phyloP scores from a whole-genome alignment of 2,888 invertebrate species.

The Luperina nickerlii region DNA sequence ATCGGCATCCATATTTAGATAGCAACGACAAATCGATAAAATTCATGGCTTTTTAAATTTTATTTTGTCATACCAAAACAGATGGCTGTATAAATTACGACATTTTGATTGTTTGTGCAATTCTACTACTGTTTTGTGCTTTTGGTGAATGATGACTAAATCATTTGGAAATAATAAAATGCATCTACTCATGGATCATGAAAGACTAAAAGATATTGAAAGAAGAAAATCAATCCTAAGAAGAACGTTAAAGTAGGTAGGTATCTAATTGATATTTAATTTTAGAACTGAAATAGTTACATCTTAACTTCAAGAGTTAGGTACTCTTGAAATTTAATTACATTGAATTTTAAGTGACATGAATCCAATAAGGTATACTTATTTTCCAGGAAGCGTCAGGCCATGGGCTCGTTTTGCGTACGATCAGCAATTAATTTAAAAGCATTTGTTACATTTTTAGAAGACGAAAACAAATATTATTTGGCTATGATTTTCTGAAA shows the following conservation, averaged over 20 bases:
- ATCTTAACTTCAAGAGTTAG: neutral
- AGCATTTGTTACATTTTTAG: neutral
- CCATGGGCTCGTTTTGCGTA: neutral
- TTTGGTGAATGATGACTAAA: conserved; percentile 36
- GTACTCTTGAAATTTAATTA: conserved; percentile 2
- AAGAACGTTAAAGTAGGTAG: conserved; percentile 1
- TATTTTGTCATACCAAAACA: conserved; percentile 25
- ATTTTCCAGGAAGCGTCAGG: neutral
- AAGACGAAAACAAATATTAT: neutral
- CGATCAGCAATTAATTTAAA: neutral
- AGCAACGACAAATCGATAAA: conserved; percentile 25
- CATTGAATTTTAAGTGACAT: conserved; percentile 1
- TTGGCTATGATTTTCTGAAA: neutral
- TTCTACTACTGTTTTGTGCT: conserved; percentile 37
- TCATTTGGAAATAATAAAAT: conserved; percentile 49
- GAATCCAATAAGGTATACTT: neutral
- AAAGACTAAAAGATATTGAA: conserved; percentile 41
- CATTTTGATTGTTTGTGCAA: conserved; percentile 32
- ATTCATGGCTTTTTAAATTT: conserved; percentile 24
- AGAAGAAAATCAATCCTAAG: conserved; percentile 35
- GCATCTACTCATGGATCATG: conserved; percentile 55
- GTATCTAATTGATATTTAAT: neutral
- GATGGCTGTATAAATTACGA: conserved; percentile 5
- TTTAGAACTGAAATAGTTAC: neutral
- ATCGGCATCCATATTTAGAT: conserved; percentile 21